Percentiles rank a stretch among this genome's conserved stretches.
Evolutionary conservation across 2,797 vertebrate genomes (phyloP).

Genomic region (Nannoperca obscura): DNA sequence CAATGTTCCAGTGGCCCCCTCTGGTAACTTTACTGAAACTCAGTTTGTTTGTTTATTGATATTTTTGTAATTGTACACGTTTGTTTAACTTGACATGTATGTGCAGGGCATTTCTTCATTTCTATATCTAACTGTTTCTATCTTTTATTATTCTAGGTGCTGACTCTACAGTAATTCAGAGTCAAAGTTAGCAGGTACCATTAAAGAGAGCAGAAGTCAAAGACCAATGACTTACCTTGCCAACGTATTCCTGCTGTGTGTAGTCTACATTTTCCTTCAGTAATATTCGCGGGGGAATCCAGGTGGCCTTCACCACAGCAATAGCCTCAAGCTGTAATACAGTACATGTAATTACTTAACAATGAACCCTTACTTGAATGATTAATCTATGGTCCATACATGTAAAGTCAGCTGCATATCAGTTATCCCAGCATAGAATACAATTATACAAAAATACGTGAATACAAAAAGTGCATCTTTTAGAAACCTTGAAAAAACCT

Average conservation of each 20-base stretch:
- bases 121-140: too few species aligned
- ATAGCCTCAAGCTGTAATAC: conserved; percentile 35
- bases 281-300: conserved; percentile 89
- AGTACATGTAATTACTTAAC: conserved; percentile 3
- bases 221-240: conserved; percentile 85
- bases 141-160: background rate
- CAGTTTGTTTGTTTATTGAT: too few species aligned
- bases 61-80: too few species aligned
- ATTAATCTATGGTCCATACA: background rate
- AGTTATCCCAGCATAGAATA: background rate
- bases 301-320: conserved; percentile 54
- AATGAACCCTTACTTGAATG: background rate
- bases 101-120: too few species aligned
- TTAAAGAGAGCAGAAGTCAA: background rate
- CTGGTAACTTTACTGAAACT: background rate
- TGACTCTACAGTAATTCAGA: background rate
- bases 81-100: too few species aligned
- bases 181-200: background rate
- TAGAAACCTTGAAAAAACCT: background rate
- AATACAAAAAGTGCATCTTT: background rate
- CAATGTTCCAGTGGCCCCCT: background rate
- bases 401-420: background rate
- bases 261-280: conserved; percentile 90
- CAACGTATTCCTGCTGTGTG: conserved; percentile 83
- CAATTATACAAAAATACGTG: background rate